Evolutionary conservation across 2,113 vertebrate genomes (phyloP).

Genomic region (Rhea americana): DNA sequence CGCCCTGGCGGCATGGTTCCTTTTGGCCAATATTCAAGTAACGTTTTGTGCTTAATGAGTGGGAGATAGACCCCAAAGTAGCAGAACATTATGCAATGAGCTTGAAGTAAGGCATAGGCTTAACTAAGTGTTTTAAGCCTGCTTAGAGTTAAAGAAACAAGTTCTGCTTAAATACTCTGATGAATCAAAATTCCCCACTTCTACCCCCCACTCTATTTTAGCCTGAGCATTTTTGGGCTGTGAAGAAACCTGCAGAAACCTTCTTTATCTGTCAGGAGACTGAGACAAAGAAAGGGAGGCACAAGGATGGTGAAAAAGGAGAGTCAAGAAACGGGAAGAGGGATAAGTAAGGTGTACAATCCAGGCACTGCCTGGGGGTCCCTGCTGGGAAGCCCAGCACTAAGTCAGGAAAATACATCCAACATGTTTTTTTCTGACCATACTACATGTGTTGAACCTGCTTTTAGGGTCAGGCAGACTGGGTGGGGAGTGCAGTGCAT

Average conservation of each 20-base stretch:
- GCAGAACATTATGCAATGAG: not conserved
- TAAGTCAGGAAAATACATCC: no score
- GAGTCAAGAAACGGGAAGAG: no score
- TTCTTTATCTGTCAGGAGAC: no score
- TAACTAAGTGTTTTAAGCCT: not conserved
- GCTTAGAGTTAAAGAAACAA: not conserved
- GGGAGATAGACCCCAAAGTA: not conserved
- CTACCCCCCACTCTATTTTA: not conserved
- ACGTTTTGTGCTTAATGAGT: not conserved
- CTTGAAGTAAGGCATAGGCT: not conserved
- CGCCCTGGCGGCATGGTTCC: accelerated
- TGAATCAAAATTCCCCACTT: not conserved
- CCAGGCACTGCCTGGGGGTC: no score
- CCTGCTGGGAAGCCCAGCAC: no score
- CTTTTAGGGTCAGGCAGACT: no score
- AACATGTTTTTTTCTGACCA: no score
- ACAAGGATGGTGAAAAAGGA: no score
- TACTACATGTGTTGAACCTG: no score
- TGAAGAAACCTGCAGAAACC: not conserved
- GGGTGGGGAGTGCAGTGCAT: no score
- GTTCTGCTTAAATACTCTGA: not conserved
- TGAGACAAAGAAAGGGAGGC: no score
- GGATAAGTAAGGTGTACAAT: no score
- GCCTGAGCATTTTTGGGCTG: not conserved
- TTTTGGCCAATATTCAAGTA: accelerated